A percentile compares a stretch with the other conserved stretches of the same genome.
Evolutionary conservation across 2,888 invertebrate species (phyloP).

Genomic region (Danaus chrysippus): DNA sequence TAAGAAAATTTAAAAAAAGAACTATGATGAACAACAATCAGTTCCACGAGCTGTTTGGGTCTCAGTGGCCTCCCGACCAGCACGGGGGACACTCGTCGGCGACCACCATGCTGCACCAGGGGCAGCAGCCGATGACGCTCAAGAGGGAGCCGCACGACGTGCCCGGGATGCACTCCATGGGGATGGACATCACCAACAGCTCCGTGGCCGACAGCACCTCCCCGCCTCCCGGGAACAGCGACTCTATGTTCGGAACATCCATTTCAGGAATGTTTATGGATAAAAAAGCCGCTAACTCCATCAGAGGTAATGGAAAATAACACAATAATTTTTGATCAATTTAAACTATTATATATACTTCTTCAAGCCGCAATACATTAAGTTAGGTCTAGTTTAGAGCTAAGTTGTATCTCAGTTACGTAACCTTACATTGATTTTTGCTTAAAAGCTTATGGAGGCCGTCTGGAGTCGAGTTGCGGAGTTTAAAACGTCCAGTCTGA

Average conservation of each 20-base stretch:
- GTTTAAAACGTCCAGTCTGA: no score
- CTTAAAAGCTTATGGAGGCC: background rate
- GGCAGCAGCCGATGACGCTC: slow-evolving; percentile 57
- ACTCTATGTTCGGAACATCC: slow-evolving; percentile 68
- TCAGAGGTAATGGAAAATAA: slow-evolving; percentile 75
- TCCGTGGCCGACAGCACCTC: slow-evolving; percentile 80
- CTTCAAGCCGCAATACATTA: background rate
- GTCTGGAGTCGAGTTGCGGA: background rate
- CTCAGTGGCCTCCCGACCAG: slow-evolving; percentile 76
- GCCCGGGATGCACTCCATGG: slow-evolving; percentile 62
- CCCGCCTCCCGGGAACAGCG: slow-evolving; percentile 75
- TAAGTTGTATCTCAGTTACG: background rate
- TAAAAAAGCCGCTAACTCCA: slow-evolving; percentile 82
- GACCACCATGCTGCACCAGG: slow-evolving; percentile 68
- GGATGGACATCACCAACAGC: slow-evolving; percentile 56
- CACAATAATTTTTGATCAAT: background rate
- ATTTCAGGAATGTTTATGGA: slow-evolving; percentile 77
- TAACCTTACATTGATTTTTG: slow-evolving; percentile 4
- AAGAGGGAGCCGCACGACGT: slow-evolving; percentile 66
- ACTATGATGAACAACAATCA: slow-evolving; percentile 69
- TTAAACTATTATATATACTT: background rate
- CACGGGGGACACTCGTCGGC: slow-evolving; percentile 72
- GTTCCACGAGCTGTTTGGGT: slow-evolving; percentile 73
- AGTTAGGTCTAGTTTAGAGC: slow-evolving; percentile 4
- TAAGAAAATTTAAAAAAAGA: slow-evolving; percentile 38